A percentile compares a stretch with the other conserved stretches of the same genome.
Conservation (phyloP, 2,888 invertebrate species). For the Netelia virgata region DNA sequence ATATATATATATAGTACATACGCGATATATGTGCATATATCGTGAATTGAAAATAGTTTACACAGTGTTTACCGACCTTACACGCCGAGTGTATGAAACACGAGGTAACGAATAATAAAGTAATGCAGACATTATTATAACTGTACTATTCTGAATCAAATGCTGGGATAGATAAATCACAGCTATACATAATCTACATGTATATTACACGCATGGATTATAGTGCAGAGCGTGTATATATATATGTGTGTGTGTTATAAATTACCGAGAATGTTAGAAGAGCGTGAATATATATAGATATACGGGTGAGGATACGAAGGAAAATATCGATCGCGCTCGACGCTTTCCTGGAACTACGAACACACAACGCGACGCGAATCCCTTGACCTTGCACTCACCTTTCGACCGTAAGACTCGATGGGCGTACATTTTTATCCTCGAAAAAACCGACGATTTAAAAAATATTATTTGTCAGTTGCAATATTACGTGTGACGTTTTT, state of each 20-base stretch:
- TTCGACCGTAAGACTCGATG: no score
- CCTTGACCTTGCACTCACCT: no score
- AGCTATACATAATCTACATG: not conserved
- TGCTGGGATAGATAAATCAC: conserved; percentile 10
- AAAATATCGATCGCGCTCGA: no score
- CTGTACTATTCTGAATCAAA: conserved; percentile 14
- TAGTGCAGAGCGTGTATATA: not conserved
- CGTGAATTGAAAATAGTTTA: not conserved
- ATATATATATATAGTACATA: not conserved
- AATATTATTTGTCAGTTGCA: no score
- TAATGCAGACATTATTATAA: conserved; percentile 27
- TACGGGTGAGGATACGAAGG: no score
- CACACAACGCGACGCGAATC: no score
- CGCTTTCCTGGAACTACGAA: no score
- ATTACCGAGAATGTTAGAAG: not conserved
- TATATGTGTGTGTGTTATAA: not conserved
- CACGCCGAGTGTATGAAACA: conserved; percentile 27
- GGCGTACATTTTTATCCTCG: no score
- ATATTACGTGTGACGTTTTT: no score
- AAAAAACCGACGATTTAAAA: no score
- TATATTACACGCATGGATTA: conserved; percentile 1
- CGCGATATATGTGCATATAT: not conserved
- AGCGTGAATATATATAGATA: no score
- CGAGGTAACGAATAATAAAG: conserved; percentile 41
- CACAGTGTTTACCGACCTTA: conserved; percentile 36